Evolutionary conservation across 2,888 invertebrate species (phyloP).

Genomic region (Koerneria pararmatus): DNA sequence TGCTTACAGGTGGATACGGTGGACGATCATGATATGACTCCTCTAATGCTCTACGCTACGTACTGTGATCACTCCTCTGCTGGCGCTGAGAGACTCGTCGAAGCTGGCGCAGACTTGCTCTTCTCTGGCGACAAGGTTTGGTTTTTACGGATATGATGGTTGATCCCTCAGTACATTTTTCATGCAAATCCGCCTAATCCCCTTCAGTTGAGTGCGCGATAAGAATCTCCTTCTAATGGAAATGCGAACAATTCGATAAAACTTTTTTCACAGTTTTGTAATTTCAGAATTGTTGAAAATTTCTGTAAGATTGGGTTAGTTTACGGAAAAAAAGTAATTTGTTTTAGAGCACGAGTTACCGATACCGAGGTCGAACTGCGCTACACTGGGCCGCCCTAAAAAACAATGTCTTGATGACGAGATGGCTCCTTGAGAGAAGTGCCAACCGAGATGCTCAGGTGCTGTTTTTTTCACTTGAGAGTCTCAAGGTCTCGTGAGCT

Average conservation of each 20-base stretch:
- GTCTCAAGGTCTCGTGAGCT: no score
- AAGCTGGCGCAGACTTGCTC: slow-evolving; percentile 29
- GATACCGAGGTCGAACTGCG: slow-evolving; percentile 73
- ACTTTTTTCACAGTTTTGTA: no score
- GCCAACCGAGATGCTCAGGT: background rate
- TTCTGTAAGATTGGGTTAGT: no score
- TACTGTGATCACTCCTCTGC: background rate
- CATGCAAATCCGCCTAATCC: no score
- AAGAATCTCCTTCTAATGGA: no score
- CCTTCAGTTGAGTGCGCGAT: no score
- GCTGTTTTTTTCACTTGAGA: no score
- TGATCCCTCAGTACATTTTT: no score
- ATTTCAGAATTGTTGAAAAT: no score
- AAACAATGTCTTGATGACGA: slow-evolving; percentile 37
- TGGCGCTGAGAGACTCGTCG: slow-evolving; percentile 24
- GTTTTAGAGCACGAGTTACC: no score
- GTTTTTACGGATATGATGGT: background rate
- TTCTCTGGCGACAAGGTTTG: slow-evolving; percentile 28
- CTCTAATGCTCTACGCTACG: slow-evolving; percentile 19
- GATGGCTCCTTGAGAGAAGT: slow-evolving; percentile 27
- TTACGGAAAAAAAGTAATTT: no score
- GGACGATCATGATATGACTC: slow-evolving; percentile 9
- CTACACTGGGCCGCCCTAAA: slow-evolving; percentile 91
- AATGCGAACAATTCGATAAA: no score
- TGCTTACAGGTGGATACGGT: slow-evolving; percentile 11